phyloP scores from a whole-genome alignment of 2,113 vertebrate genomes.

The Apaloderma vittatum region DNA sequence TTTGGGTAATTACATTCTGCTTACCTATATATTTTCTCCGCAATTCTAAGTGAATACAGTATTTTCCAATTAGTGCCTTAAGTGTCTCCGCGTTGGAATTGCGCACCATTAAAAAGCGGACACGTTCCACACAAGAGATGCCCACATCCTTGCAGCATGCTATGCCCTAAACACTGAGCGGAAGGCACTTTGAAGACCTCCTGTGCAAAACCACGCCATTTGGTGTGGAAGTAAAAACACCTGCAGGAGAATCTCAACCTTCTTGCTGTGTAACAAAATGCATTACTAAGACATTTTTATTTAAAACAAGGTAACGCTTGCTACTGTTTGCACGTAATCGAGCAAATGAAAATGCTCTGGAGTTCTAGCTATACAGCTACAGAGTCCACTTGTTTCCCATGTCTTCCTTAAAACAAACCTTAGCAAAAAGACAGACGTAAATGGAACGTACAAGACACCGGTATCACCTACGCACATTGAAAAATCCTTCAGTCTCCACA shows the following conservation, averaged over 20 bases:
- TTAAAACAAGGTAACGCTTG: neutral
- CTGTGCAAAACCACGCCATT: neutral
- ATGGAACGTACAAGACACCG: fast-evolving
- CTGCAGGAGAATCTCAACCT: neutral
- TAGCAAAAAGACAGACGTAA: neutral
- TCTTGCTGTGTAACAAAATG: neutral
- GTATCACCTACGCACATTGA: fast-evolving
- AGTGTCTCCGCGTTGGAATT: slow-evolving; percentile 51
- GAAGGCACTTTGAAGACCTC: neutral
- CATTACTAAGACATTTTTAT: neutral
- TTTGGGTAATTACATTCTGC: slow-evolving; percentile 70
- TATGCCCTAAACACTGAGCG: fast-evolving
- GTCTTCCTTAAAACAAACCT: neutral
- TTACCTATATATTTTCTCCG: slow-evolving; percentile 72
- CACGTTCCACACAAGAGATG: neutral
- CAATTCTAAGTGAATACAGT: slow-evolving; percentile 67
- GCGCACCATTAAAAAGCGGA: slow-evolving; percentile 36
- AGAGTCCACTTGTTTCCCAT: neutral
- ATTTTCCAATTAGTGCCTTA: slow-evolving; percentile 72
- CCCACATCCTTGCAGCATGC: neutral
- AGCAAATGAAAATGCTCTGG: neutral
- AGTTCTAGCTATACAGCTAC: neutral
- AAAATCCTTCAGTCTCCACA: neutral
- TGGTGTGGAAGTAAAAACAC: neutral
- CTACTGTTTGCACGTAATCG: neutral